Percentiles rank a stretch among this genome's conserved stretches.
phyloP scores from a whole-genome alignment of 2,113 vertebrate genomes.

The Odontophorus gujanensis region DNA sequence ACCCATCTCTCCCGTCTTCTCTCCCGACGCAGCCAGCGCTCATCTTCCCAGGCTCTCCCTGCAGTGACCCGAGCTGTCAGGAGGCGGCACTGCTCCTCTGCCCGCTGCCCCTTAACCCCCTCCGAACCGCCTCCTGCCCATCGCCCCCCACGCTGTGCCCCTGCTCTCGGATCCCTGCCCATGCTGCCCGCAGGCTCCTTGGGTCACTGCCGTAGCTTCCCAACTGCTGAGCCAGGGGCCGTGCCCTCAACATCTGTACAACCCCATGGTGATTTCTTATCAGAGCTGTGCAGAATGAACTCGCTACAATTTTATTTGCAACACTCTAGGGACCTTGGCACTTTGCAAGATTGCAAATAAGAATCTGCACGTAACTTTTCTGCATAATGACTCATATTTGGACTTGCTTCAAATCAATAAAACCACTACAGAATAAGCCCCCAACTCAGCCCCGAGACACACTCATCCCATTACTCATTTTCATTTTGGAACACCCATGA shows the following conservation, averaged over 20 bases:
- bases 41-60: not conserved
- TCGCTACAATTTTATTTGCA: not conserved
- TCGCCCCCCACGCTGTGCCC: not conserved
- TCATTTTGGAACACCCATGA: not conserved
- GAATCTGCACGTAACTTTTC: not conserved
- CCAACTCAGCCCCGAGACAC: not conserved
- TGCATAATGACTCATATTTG: not conserved
- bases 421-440: not conserved
- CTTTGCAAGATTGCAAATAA: not conserved
- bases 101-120: not conserved
- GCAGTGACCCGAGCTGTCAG: not conserved
- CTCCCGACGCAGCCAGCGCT: not conserved
- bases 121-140: not conserved
- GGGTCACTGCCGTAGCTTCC: not conserved
- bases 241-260: not conserved
- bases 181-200: not conserved
- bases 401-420: conserved; percentile 9
- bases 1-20: not conserved
- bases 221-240: not conserved
- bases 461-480: not conserved
- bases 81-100: conserved; percentile 28
- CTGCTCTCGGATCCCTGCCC: not conserved
- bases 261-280: not conserved
- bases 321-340: not conserved
- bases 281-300: not conserved